Base-by-base conservation (phyloP, 2,113 vertebrate species). In the Mirza zaza region DNA sequence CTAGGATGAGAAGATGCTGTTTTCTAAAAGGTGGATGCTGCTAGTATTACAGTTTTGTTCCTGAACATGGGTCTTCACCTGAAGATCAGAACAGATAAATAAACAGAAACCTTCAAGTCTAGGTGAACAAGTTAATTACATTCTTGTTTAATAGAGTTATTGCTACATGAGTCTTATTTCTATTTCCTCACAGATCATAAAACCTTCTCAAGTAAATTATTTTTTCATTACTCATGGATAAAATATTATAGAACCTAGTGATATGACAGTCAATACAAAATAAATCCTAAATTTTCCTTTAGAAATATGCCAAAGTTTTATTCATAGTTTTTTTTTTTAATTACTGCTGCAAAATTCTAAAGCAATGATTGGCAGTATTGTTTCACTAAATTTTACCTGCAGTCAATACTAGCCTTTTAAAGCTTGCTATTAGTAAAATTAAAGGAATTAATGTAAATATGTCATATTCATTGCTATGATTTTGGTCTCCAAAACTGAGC, bases 171-270 rank as follows among this genome's bases (percentile, higher is more conserved):
- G 55, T 57, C n/a, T 88, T 90, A 55, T 21, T 67, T 94, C 95
- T 96, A 97, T 92, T 94, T 97, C 76, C 71, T 96, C 71, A 92
- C 34, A 94, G 77, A 63, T 25, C 25, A 89, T 81, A 92, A 96
- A 75, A 23, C 3, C 34, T 77, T 96, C 45, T 25, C 23, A 52
- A 95, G 94, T 94, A 82, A 95, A 85, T 61, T 32, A 45, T 77
- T 90, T 93, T 50, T 97, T 82, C 18, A 95, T 92, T 88, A 94
- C 55, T 87, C 42, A 25, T 85, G n/a, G 42, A 86, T 91, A 27
- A 88, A 86, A 92, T 50, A 81, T 57, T 82, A 71, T 55, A 87
- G 76, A 71, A 15, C 20, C 13, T 61, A 73, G 34, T 82, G 79
- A 95, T 59, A 90, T 82, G 39, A 83, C 23, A 96, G 48, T 87